Percentiles rank a stretch among this genome's conserved stretches.
These are phyloP conservation scores for Orientallactaga sibirica DNA, from an alignment of 2,797 vertebrate species.

Conservation along the genomic window DNA sequence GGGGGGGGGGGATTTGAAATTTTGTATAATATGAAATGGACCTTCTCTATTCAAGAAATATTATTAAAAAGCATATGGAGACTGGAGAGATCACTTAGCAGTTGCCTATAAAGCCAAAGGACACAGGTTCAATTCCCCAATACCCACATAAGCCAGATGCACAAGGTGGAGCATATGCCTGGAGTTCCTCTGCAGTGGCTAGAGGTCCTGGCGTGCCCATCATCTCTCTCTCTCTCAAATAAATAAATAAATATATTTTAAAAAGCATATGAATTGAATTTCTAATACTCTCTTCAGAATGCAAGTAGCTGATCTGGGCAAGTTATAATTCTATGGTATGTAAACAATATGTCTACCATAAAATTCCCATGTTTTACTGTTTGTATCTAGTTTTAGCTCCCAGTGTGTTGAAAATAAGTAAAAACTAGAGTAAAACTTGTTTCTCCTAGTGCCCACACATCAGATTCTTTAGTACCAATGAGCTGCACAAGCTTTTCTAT, in stretches of 20 bases:
- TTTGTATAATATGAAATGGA: neutral
- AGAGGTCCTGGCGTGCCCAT: no score
- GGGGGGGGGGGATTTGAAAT: no score
- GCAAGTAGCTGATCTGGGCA: neutral
- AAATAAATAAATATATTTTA: no score
- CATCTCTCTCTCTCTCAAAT: no score
- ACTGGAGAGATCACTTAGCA: no score
- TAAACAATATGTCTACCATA: neutral
- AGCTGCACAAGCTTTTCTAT: neutral
- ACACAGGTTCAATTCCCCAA: no score
- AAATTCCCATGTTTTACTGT: neutral
- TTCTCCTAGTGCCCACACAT: neutral
- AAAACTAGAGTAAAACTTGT: neutral
- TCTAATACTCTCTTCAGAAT: neutral
- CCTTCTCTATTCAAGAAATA: constrained; percentile 10
- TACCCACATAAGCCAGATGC: no score
- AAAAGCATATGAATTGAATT: neutral
- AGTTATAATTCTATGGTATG: neutral
- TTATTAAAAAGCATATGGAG: neutral
- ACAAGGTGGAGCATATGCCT: no score
- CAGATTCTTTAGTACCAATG: neutral
- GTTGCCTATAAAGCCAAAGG: no score
- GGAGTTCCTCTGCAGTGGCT: no score
- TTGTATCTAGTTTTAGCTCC: neutral
- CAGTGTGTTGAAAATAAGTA: neutral